Base-by-base conservation (phyloP, 2,888 invertebrate genomes). In the Andrena camellia region DNA sequence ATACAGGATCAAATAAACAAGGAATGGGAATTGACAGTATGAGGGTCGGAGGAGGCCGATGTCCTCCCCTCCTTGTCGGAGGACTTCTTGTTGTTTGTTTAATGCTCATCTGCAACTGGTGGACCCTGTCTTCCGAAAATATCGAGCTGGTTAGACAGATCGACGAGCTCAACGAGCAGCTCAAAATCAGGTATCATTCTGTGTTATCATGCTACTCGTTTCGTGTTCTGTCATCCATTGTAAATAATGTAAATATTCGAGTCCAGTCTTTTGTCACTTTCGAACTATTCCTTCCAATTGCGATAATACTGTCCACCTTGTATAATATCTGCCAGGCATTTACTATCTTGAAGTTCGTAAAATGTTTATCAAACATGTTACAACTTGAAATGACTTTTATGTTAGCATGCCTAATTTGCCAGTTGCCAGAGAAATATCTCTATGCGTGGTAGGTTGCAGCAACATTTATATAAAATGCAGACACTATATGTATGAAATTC, bases 11-110 rank as follows among this genome's bases (percentile, higher is more conserved):
- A 62, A 76, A 74, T 69, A 78, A 63, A 48, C 35, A 77, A 90
- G 87, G 85, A 79, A 93, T 93, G 93, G 92, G 92, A 74, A 90
- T 94, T 85, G 94, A 94, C 84, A 91, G 92, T 63, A 94, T 94
- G 94, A 92, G 94, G 86, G 93, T 94, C 77, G 93, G 93, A 63
- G 93, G 93, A 76, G 93, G 93, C 82, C 90, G 94, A 87, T 94
- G 93, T 86, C 93, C 94, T 85, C 92, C 94, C 64, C 87, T 93
- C 77, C 88, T 94, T 54, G 93, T 94, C n/a, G 93, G 91, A 54
- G 92, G 91, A 64, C 91, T 94, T 57, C 72, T 94, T 3, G 78
- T 93, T 20, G 90, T 91, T 20, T 94, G 93, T 78, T 90, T 94
- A 42, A 90, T 94, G 84, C 89, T 94, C 29, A 88, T 92, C 62